Base-by-base conservation (phyloP, 1,140 invertebrate species). In the Campoletis sonorensis region DNA sequence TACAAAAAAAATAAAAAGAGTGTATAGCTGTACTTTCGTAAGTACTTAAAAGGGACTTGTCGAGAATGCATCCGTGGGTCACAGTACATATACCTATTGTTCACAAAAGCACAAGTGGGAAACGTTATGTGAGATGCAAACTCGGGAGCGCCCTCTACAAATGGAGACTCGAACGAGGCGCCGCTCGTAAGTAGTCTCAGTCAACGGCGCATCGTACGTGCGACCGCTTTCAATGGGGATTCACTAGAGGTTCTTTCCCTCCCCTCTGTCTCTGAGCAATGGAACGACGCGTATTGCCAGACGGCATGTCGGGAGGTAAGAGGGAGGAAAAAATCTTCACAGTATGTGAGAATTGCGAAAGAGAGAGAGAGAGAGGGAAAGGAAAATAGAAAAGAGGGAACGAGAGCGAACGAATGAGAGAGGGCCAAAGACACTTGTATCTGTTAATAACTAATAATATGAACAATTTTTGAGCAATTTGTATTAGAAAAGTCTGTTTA, bases 191-290 rank as follows among this genome's bases (percentile, higher is more conserved):
- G 90, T 91, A 80, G 87, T 88, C 79, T 81, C 78, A 81, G 85
- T 89, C 88, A 85, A 84, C 88, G 89, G 85, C 79, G 81, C 85
- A 86, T 84, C 89, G 86, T 87, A 87, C 89, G 85, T 86, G 84
- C 84, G 82, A 84, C 85, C 85, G 89, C 87, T 89, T 89, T 91
- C 89, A 90, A 90, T 90, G 89, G 88, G 85, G 85, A 84, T 86
- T 87, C 84, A 85, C 84, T 67, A 75, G 26, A 49, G 23, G 23
- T 45, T 37, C 64, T 73, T 37, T 64, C 61, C 11, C 61, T 23
- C 61, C 61, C 23, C 13, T 27, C 13, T 49, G 70, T 27, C 37
- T 79, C 64, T 33, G 71, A 84, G 82, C 81, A 81, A 79, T 83
- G 79, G 80, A 84, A 83, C 33, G 37, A 5, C 76, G 58, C 76